Evolutionary conservation across 1,140 invertebrate genomes (phyloP).

Genomic region (Microplitis mediator): DNA sequence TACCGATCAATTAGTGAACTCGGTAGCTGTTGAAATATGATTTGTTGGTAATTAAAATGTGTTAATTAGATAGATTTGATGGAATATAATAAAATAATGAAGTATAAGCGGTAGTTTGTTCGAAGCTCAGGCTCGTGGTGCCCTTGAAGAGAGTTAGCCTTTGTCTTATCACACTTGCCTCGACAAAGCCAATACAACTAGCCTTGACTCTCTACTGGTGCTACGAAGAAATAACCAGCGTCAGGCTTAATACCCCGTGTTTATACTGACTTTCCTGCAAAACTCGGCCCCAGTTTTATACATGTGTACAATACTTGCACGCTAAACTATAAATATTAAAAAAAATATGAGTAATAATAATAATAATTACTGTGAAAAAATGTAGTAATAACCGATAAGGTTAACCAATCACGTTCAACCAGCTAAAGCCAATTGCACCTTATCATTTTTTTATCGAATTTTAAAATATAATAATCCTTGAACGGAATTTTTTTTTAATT

Average conservation of each 20-base stretch:
- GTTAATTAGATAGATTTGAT: too few species aligned
- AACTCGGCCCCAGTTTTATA: slow-evolving; percentile 39
- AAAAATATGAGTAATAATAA: neutral
- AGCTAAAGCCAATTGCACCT: too few species aligned
- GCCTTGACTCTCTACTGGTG: slow-evolving; percentile 53
- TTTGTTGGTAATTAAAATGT: too few species aligned
- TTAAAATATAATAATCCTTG: neutral
- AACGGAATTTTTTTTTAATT: neutral
- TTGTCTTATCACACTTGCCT: slow-evolving; percentile 57
- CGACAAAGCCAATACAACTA: slow-evolving; percentile 39
- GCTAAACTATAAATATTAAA: neutral
- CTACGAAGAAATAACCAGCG: too few species aligned
- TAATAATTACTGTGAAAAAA: neutral
- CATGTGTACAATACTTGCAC: neutral
- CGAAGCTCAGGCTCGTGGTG: slow-evolving; percentile 34
- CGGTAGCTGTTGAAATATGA: too few species aligned
- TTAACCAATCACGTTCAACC: neutral
- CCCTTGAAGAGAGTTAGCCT: slow-evolving; percentile 55
- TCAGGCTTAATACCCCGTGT: slow-evolving; percentile 11
- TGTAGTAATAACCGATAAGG: neutral
- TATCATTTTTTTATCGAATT: neutral
- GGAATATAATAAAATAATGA: neutral
- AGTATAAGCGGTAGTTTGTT: neutral
- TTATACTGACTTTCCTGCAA: slow-evolving; percentile 51
- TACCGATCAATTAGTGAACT: too few species aligned